Evolutionary conservation across 2,888 invertebrate genomes (phyloP).

Genomic region (Nymphalis c-album): DNA sequence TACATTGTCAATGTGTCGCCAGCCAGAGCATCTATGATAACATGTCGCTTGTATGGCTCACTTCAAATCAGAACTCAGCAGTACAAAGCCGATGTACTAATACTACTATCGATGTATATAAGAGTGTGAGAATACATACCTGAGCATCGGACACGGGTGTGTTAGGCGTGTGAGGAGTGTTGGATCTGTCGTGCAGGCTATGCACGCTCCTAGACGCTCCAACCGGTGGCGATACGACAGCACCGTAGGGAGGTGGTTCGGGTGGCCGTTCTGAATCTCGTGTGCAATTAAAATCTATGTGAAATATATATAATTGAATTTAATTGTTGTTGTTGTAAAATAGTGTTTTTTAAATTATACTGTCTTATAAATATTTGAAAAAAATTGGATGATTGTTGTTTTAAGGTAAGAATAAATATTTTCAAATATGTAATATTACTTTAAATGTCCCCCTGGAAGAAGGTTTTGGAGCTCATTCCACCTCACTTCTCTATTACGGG

Average conservation of each 20-base stretch:
- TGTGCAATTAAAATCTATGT: conserved; percentile 66
- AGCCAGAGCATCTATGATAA: too few relatives aligned
- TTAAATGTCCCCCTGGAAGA: too few relatives aligned
- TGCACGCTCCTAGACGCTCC: conserved; percentile 65
- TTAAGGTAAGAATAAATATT: too few relatives aligned
- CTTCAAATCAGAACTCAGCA: too few relatives aligned
- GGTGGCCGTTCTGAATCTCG: conserved; percentile 67
- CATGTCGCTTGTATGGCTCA: too few relatives aligned
- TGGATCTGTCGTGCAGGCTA: conserved; percentile 70
- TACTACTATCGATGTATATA: neutral
- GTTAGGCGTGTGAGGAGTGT: conserved; percentile 67
- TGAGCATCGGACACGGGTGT: conserved; percentile 73
- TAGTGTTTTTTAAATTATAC: neutral
- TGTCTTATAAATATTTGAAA: neutral
- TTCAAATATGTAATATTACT: too few relatives aligned
- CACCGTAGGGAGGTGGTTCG: conserved; percentile 71
- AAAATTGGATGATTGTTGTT: too few relatives aligned
- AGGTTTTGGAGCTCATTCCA: too few relatives aligned
- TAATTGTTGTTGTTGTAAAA: neutral
- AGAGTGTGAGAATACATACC: conserved; percentile 46
- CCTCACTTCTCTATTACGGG: too few relatives aligned
- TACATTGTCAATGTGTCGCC: too few relatives aligned
- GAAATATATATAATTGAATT: neutral
- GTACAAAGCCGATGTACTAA: too few relatives aligned
- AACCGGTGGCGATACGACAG: conserved; percentile 67